phyloP scores from a whole-genome alignment of 2,888 invertebrate genomes.

The Sipha maydis region DNA sequence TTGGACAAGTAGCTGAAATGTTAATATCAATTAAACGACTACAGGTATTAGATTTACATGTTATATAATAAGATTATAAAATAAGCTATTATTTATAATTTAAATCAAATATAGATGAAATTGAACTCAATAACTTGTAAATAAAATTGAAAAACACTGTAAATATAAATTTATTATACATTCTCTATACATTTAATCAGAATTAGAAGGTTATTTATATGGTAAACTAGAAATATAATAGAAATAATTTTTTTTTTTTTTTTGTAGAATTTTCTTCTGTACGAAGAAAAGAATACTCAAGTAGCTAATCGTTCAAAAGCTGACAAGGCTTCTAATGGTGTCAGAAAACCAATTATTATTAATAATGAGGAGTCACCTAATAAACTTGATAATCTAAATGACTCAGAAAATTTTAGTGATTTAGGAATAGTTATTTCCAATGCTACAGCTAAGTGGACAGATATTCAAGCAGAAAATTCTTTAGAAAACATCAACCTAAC shows the following conservation, averaged over 20 bases:
- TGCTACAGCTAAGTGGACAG: slow-evolving; percentile 70
- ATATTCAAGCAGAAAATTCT: slow-evolving; percentile 70
- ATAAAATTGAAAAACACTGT: too few relatives aligned
- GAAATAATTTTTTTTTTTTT: background rate
- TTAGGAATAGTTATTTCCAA: slow-evolving; percentile 69
- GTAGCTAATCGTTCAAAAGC: slow-evolving; percentile 50
- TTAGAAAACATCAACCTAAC: slow-evolving; percentile 71
- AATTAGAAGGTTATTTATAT: too few relatives aligned
- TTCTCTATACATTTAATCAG: too few relatives aligned
- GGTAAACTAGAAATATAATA: too few relatives aligned
- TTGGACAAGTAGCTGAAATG: slow-evolving; percentile 83
- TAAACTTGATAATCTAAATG: background rate
- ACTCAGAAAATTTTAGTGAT: background rate
- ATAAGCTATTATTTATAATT: too few relatives aligned
- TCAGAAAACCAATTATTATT: slow-evolving; percentile 49
- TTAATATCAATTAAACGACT: slow-evolving; percentile 80
- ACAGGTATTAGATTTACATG: slow-evolving; percentile 67
- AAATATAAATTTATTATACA: too few relatives aligned
- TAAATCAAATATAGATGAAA: too few relatives aligned
- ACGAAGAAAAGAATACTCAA: slow-evolving; percentile 66
- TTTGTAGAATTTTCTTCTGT: slow-evolving; percentile 68
- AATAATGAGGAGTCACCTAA: background rate
- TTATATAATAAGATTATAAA: background rate
- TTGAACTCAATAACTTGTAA: too few relatives aligned
- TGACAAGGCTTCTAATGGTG: slow-evolving; percentile 24